These are phyloP conservation scores for Cylas formicarius DNA, from an alignment of 1,140 invertebrate genomes.

Conservation along the genomic window DNA sequence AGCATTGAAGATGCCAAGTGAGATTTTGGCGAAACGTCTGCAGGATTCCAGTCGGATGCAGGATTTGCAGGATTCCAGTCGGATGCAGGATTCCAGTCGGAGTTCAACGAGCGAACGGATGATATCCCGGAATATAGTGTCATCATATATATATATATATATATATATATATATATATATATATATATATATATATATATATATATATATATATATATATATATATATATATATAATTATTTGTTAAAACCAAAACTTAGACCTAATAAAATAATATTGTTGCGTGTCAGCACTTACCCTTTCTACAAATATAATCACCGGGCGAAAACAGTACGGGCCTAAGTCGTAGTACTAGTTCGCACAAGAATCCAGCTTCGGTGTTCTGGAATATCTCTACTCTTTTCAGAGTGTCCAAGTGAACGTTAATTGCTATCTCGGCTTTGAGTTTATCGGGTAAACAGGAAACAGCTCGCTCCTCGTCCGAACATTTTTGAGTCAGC, in stretches of 20 bases:
- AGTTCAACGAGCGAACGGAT: too few relatives aligned
- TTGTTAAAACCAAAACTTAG: too few relatives aligned
- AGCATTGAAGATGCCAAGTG: too few relatives aligned
- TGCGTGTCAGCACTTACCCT: conserved; percentile 77
- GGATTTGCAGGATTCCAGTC: too few relatives aligned
- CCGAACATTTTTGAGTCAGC: conserved; percentile 96
- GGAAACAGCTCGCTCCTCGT: conserved; percentile 91
- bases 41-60: too few relatives aligned
- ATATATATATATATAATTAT: not conserved
- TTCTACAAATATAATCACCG: conserved; percentile 96
- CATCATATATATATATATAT: too few relatives aligned
- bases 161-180: too few relatives aligned
- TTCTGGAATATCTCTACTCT: conserved; percentile 99
- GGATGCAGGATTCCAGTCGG: too few relatives aligned
- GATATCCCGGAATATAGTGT: too few relatives aligned
- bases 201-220: too few relatives aligned
- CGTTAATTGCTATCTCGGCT: conserved; percentile 98
- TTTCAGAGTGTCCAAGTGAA: conserved; percentile 95
- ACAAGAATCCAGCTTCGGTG: conserved; percentile 96
- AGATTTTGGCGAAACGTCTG: too few relatives aligned
- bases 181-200: too few relatives aligned
- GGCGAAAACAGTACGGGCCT: conserved; percentile 95
- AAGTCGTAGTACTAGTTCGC: conserved; percentile 89
- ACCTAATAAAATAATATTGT: not conserved
- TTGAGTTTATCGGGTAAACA: conserved; percentile 96